Conservation (phyloP, 2,888 invertebrate species). For the Mythimna albipuncta region DNA sequence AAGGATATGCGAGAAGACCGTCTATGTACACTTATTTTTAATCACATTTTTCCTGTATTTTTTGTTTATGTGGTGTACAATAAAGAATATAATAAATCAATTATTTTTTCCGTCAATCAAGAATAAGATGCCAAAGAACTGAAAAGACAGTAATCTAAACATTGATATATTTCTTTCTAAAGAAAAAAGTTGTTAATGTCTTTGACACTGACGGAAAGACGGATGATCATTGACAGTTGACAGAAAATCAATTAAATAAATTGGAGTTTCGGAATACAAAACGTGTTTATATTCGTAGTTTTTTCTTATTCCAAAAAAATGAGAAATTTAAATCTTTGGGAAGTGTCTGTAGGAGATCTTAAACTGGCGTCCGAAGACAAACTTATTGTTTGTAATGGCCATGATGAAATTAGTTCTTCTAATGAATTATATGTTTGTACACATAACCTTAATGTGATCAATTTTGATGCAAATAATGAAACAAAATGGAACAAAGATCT, state of each 20-base stretch:
- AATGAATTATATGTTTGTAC: constrained; percentile 82
- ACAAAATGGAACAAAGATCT: constrained; percentile 80
- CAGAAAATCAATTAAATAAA: not conserved
- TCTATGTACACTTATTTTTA: no score
- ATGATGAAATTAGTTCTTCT: constrained; percentile 76
- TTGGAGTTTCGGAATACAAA: constrained; percentile 28
- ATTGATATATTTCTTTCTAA: not conserved
- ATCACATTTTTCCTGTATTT: no score
- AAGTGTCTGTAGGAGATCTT: constrained; percentile 74
- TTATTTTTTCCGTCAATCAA: no score
- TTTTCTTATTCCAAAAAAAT: constrained; percentile 66
- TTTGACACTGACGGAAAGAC: constrained; percentile 19
- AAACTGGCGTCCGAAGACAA: constrained; percentile 68
- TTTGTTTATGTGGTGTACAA: no score
- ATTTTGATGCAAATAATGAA: constrained; percentile 76
- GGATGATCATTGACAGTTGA: constrained; percentile 2
- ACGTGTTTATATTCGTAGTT: constrained; percentile 52
- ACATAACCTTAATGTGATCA: constrained; percentile 79
- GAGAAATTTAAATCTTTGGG: constrained; percentile 84
- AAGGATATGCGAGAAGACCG: no score
- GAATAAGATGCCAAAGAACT: no score
- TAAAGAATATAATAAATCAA: no score
- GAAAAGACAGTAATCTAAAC: constrained; percentile 1
- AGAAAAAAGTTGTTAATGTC: not conserved
- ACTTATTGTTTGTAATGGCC: constrained; percentile 77